phyloP scores from a whole-genome alignment of 2,888 invertebrate species.

The Lycia hirtaria region DNA sequence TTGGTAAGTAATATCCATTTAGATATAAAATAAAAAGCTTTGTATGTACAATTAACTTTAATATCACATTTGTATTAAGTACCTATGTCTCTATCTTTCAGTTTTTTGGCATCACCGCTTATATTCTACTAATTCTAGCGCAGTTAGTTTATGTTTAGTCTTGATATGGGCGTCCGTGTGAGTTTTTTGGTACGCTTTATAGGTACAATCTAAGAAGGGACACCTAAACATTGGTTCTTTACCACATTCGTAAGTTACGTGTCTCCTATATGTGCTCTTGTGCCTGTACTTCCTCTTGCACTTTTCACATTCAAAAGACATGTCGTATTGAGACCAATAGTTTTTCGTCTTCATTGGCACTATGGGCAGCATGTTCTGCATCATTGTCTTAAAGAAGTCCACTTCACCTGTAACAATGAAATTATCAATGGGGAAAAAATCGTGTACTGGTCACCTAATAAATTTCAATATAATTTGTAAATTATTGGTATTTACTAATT shows the following conservation, averaged over 20 bases:
- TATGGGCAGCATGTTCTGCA: slow-evolving; percentile 79
- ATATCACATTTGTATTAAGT: slow-evolving; percentile 72
- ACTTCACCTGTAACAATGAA: slow-evolving; percentile 82
- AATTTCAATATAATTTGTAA: too few species aligned
- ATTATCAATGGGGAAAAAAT: slow-evolving; percentile 45
- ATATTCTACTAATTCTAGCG: slow-evolving; percentile 85
- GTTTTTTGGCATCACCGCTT: slow-evolving; percentile 59
- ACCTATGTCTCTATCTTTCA: slow-evolving; percentile 31
- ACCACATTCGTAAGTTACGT: slow-evolving; percentile 88
- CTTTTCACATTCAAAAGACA: slow-evolving; percentile 85
- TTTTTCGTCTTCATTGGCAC: slow-evolving; percentile 82
- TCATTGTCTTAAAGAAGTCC: slow-evolving; percentile 81
- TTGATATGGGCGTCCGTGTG: slow-evolving; percentile 82
- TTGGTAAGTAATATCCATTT: slow-evolving; percentile 1
- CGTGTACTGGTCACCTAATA: not conserved
- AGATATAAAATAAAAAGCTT: slow-evolving; percentile 16
- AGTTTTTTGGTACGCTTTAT: slow-evolving; percentile 82
- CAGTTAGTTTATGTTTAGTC: slow-evolving; percentile 82
- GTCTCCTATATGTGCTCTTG: slow-evolving; percentile 90
- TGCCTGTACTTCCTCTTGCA: slow-evolving; percentile 91
- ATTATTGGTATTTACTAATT: too few species aligned
- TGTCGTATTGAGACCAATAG: slow-evolving; percentile 79
- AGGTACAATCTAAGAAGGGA: slow-evolving; percentile 78
- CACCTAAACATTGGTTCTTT: slow-evolving; percentile 84
- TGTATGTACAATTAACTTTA: slow-evolving; percentile 62